phyloP scores from a whole-genome alignment of 1,140 invertebrate species.

The Calycopis cecrops region DNA sequence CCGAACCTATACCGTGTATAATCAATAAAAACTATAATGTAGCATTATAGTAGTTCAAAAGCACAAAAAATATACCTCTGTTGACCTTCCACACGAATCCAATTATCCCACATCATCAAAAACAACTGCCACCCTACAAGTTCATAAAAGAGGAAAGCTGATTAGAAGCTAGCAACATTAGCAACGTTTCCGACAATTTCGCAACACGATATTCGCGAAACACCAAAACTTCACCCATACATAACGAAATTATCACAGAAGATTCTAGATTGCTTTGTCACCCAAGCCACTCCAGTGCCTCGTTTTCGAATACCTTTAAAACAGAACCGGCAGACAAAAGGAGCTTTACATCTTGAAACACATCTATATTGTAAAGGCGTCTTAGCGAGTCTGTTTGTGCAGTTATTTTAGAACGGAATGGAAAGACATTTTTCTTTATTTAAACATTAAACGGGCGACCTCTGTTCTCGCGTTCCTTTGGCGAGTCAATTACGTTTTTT shows the following conservation, averaged over 20 bases:
- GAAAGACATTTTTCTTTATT: conserved; percentile 10
- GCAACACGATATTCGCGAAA: not conserved
- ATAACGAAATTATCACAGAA: not conserved
- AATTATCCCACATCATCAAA: not conserved
- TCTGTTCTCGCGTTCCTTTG: not conserved
- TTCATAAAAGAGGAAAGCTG: conserved; percentile 11
- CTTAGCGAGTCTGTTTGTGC: conserved; percentile 7
- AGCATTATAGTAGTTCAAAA: no score
- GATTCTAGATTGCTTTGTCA: conserved; percentile 3
- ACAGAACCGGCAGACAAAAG: conserved; percentile 7
- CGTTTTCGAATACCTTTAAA: conserved; percentile 10
- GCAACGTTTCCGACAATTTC: conserved; percentile 10
- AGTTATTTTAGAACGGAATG: conserved; percentile 10
- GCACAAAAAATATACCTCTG: no score
- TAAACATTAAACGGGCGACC: conserved; percentile 5
- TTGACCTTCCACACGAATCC: no score
- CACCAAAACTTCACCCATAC: not conserved
- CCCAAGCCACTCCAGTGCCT: not conserved
- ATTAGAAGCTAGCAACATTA: conserved; percentile 13
- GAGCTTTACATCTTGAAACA: conserved; percentile 9
- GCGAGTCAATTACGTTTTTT: conserved; percentile 1
- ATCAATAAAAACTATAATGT: no score
- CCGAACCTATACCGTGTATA: no score
- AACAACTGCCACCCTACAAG: not conserved
- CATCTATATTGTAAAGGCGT: conserved; percentile 9